These are phyloP conservation scores for Amblyopsis rosae DNA, from an alignment of 2,113 vertebrate genomes.

Conservation along the genomic window DNA sequence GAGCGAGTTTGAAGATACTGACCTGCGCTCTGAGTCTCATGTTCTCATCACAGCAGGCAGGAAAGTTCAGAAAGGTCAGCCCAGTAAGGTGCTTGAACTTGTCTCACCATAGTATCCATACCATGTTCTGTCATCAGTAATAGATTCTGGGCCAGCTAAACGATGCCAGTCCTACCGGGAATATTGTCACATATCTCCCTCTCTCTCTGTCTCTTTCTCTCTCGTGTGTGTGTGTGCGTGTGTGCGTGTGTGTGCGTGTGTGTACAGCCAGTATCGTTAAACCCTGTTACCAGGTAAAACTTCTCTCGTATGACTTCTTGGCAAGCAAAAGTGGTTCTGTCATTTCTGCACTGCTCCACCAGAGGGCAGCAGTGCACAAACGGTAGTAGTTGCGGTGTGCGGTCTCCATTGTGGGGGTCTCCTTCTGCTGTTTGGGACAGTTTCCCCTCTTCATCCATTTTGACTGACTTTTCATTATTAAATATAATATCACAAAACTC, in stretches of 20 bases:
- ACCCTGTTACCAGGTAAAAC: not conserved
- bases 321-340: not conserved
- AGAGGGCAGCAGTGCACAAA: not conserved
- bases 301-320: not conserved
- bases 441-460: too few species aligned
- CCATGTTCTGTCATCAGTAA: conserved; percentile 27
- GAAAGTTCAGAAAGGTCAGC: not conserved
- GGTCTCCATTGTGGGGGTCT: too few species aligned
- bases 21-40: conserved; percentile 58
- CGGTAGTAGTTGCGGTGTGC: too few species aligned
- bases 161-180: conserved; percentile 54
- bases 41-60: conserved; percentile 20
- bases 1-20: conserved; percentile 8
- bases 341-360: not conserved
- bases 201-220: not conserved
- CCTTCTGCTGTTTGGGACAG: too few species aligned
- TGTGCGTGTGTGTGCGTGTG: too few species aligned
- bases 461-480: too few species aligned
- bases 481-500: too few species aligned
- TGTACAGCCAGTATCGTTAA: not conserved
- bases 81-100: not conserved
- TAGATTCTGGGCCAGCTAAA: conserved; percentile 56
- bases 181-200: conserved; percentile 12
- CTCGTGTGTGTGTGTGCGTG: not conserved
- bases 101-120: not conserved